Evolutionary conservation across 2,113 vertebrate genomes (phyloP).

Genomic region (Isichthys henryi): DNA sequence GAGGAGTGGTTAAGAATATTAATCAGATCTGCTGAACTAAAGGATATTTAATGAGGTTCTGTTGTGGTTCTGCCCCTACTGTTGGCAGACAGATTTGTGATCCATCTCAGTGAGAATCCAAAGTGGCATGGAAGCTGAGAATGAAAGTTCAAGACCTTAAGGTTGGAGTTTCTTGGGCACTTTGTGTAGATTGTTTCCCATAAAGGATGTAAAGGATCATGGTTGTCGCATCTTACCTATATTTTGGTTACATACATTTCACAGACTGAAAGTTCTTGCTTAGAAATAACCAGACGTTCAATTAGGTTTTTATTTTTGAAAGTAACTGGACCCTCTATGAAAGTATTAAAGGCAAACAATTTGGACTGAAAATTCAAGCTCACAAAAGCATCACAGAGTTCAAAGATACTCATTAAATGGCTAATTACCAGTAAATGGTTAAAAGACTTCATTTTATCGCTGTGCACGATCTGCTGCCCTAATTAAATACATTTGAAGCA

Average conservation of each 20-base stretch:
- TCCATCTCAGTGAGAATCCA: neutral
- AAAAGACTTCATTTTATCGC: neutral
- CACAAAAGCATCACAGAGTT: neutral
- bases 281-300: neutral
- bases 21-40: slow-evolving; percentile 1
- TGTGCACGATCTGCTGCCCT: neutral
- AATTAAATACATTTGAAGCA: neutral
- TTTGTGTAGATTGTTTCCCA: neutral
- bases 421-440: neutral
- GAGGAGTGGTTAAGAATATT: neutral
- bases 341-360: neutral
- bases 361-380: neutral
- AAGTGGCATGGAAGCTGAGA: neutral
- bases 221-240: neutral
- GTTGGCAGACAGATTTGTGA: neutral
- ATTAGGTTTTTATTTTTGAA: neutral
- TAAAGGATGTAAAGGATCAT: neutral
- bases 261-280: neutral
- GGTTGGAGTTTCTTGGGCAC: neutral
- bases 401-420: neutral
- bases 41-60: neutral
- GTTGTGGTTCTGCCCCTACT: neutral
- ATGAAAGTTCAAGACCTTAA: neutral
- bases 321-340: neutral
- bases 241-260: neutral